These are phyloP conservation scores for Heterochromis multidens DNA, from an alignment of 2,113 vertebrate genomes.

Conservation along the genomic window DNA sequence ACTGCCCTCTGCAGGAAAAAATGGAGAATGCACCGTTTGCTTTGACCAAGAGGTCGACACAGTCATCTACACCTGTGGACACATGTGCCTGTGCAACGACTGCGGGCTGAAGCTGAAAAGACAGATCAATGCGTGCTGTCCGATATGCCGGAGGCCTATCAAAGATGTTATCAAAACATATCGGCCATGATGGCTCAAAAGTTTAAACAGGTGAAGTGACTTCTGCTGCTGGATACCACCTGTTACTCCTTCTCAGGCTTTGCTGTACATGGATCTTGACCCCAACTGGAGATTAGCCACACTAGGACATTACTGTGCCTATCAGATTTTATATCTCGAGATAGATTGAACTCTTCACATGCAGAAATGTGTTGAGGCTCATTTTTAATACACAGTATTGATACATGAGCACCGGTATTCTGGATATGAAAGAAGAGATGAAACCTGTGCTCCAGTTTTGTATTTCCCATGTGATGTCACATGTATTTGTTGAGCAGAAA, in stretches of 20 bases:
- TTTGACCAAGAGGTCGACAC: conserved; percentile 98
- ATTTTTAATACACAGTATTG: background rate
- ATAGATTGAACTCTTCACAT: background rate
- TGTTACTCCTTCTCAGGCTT: conserved; percentile 47
- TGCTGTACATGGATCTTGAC: background rate
- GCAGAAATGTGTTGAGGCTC: background rate
- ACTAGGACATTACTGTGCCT: conserved; percentile 51
- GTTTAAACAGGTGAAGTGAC: background rate
- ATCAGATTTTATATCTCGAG: conserved; percentile 29
- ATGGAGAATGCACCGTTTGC: conserved; percentile 92
- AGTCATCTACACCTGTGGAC: conserved; percentile 98
- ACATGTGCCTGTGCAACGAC: conserved; percentile 97
- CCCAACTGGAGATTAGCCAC: conserved; percentile 30
- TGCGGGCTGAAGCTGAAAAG: conserved; percentile 94
- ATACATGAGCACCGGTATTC: conserved; percentile 8
- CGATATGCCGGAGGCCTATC: conserved; percentile 94
- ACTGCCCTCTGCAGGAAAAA: conserved; percentile 81
- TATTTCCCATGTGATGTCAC: conserved; percentile 28
- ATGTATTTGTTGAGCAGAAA: conserved; percentile 34
- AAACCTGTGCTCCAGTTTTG: conserved; percentile 17
- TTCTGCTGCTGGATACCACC: background rate
- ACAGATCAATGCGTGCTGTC: conserved; percentile 93
- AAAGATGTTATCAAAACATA: conserved; percentile 99
- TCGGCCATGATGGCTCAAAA: conserved; percentile 78
- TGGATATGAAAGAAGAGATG: background rate